A percentile compares a stretch with the other conserved stretches of the same genome.
Conservation (phyloP, 2,888 invertebrate species). For the Oscheius sp. region DNA sequence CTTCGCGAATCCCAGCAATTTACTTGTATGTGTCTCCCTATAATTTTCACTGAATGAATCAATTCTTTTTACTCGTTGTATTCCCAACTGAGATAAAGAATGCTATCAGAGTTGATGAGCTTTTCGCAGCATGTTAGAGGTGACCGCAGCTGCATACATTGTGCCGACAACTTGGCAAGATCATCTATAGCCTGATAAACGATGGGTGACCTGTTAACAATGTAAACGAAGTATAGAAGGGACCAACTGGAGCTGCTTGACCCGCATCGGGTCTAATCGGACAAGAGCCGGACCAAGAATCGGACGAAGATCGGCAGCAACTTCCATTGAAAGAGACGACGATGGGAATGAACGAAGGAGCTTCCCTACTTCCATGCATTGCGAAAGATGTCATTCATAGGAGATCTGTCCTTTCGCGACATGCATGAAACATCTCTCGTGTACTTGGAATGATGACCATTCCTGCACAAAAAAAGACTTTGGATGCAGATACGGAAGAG, state of each 20-base stretch:
- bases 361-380: constrained; percentile 18
- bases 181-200: constrained; percentile 51
- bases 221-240: neutral
- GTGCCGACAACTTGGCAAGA: constrained; percentile 55
- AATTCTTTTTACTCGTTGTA: constrained; percentile 58
- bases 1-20: constrained; percentile 82
- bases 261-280: constrained; percentile 60
- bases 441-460: no score
- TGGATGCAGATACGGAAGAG: no score
- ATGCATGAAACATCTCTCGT: neutral
- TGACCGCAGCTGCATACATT: constrained; percentile 49
- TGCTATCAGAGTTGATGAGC: constrained; percentile 57
- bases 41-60: no score
- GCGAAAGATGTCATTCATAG: constrained; percentile 13
- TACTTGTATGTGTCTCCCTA: constrained; percentile 55
- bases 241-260: constrained; percentile 59
- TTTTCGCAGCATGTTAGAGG: constrained; percentile 58
- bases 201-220: constrained; percentile 36
- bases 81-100: constrained; percentile 62
- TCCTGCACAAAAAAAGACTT: no score
- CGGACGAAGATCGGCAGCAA: constrained; percentile 58
- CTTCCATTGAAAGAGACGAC: constrained; percentile 47
- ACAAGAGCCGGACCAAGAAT: constrained; percentile 60
- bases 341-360: neutral
- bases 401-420: constrained; percentile 1